Evolutionary conservation across 2,113 vertebrate genomes (phyloP), one percentile per base, ranked within the genome.

Genomic region (Pimephales promelas): DNA sequence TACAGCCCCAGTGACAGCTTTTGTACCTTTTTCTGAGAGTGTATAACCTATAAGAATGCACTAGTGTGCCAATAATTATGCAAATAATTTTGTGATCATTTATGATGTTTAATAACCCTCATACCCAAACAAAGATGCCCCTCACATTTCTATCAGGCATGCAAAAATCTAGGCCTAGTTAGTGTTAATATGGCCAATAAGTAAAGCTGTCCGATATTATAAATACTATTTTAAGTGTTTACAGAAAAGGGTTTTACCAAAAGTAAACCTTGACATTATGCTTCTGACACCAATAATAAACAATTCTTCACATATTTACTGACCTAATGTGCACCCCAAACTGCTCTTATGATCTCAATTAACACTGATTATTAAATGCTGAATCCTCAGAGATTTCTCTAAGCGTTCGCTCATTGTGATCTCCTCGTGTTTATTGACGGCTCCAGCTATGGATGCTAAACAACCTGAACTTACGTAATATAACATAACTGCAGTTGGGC

Each of bases 401-500:
- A 40, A 70, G 56, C 16, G 36, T 43, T 11, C 4, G 10, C 18
- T 75, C 14, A 7, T 43, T 40, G n/a, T 79, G 56, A 45, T 62
- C 54, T 40, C 11, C 71, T 31, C 24, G 9, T 79, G 76, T 61
- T 59, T 62, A 79, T 16, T 77, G 75, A 77, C 75, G 28, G 71
- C 16, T 52, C 2, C 18, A 14, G 24, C 18, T 28, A 26, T 24
- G 43, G 11, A 73, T 52, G 45, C 71, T 43, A 16, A 61, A 62
- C 22, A 24, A 79, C 34, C 75, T 26, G 36, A 24, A 78, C 54
- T 78, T 78, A 62, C 45, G 24, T 47, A 79, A 79, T 79, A 31
- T 22, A 49, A 22, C 59, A 49, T 79, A 45, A 64, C 77, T 64
- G 77, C 59, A 20, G 59, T 31, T 16, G 18, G 64, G 77, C 59